Evolutionary conservation across 1,140 invertebrate genomes (phyloP).

Genomic region (Tenebrio molitor): DNA sequence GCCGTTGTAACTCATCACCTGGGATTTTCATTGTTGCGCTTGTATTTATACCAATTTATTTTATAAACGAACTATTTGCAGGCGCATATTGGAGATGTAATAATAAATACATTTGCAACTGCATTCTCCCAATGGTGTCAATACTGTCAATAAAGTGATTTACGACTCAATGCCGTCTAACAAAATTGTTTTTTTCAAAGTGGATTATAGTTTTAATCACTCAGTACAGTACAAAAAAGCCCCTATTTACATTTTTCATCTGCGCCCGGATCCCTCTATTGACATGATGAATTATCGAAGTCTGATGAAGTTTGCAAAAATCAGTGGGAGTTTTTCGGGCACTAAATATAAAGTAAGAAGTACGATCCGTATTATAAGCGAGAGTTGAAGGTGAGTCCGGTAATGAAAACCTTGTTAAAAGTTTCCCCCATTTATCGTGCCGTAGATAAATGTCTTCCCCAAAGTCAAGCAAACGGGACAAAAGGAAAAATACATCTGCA

Average conservation of each 20-base stretch:
- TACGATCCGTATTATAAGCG: conserved; percentile 42
- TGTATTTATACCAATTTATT: conserved; percentile 48
- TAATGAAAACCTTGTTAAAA: conserved; percentile 62
- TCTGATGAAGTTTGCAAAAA: too few species aligned
- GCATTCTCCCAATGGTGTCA: conserved; percentile 27
- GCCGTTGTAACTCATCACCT: conserved; percentile 55
- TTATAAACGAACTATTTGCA: conserved; percentile 23
- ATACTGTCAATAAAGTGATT: conserved; percentile 6
- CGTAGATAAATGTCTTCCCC: conserved; percentile 58
- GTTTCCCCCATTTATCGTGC: conserved; percentile 57
- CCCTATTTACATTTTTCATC: too few species aligned
- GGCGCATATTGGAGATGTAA: not conserved
- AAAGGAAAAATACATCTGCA: conserved; percentile 55
- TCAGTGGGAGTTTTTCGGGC: not conserved
- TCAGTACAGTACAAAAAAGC: too few species aligned
- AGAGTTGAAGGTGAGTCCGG: conserved; percentile 32
- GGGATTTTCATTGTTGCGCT: conserved; percentile 49
- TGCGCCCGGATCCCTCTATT: too few species aligned
- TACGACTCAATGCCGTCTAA: not conserved
- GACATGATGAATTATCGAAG: too few species aligned
- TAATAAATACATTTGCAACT: conserved; percentile 41
- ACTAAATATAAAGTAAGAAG: conserved; percentile 29
- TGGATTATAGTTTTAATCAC: too few species aligned
- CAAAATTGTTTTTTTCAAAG: conserved; percentile 10
- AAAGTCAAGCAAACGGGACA: conserved; percentile 54